Evolutionary conservation across 2,797 vertebrate genomes (phyloP).

Genomic region (Intellagama lesueurii): DNA sequence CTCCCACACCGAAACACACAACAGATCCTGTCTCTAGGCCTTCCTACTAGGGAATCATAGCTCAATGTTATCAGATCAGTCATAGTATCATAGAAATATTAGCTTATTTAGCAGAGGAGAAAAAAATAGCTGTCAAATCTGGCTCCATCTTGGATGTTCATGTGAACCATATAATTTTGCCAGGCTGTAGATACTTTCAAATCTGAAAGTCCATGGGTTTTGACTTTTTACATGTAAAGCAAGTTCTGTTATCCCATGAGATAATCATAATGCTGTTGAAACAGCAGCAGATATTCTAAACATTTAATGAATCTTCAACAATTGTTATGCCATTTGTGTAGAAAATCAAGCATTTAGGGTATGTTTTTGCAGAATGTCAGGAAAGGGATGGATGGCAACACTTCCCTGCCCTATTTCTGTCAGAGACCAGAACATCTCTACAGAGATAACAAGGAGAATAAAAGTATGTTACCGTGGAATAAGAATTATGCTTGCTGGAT

Average conservation of each 20-base stretch:
- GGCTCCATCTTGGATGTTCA: background rate
- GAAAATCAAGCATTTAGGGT: background rate
- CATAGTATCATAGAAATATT: conserved; percentile 16
- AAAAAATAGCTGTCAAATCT: conserved; percentile 43
- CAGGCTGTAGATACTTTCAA: too few relatives aligned
- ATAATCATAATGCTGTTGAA: background rate
- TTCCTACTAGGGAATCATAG: conserved; percentile 22
- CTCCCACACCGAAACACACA: conserved; percentile 57
- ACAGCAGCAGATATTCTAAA: background rate
- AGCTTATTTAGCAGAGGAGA: conserved; percentile 43
- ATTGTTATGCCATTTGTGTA: background rate
- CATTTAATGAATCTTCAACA: background rate
- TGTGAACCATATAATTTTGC: background rate
- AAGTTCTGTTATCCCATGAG: background rate
- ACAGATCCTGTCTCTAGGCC: conserved; percentile 75
- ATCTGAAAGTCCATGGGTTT: background rate
- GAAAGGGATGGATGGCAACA: background rate
- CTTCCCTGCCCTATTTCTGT: background rate
- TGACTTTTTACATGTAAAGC: background rate
- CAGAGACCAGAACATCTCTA: background rate
- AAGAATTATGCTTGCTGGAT: background rate
- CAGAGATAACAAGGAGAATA: background rate
- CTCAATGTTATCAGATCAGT: conserved; percentile 19
- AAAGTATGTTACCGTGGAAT: background rate
- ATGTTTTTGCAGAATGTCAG: background rate